These are phyloP conservation scores for Scaptomyza hsui DNA, from an alignment of 1,140 invertebrate species.

Conservation along the genomic window DNA sequence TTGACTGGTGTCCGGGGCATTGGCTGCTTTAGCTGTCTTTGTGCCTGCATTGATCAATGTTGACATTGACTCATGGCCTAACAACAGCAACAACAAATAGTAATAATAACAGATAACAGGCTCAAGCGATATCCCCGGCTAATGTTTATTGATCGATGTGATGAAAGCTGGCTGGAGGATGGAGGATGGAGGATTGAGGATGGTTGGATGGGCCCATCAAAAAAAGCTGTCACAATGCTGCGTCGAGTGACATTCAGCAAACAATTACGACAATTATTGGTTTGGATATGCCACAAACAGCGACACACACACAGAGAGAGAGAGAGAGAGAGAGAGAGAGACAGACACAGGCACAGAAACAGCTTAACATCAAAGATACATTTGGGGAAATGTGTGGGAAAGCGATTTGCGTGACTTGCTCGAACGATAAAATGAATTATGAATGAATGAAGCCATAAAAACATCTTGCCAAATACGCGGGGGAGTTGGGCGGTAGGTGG, in stretches of 20 bases:
- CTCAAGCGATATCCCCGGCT: slow-evolving; percentile 10
- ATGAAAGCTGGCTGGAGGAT: not conserved
- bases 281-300: slow-evolving; percentile 8
- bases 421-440: slow-evolving; percentile 58
- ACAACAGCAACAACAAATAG: slow-evolving; percentile 3
- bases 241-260: slow-evolving; percentile 15
- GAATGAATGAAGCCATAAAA: slow-evolving; percentile 65
- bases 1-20: slow-evolving; percentile 10
- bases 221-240: slow-evolving; percentile 4
- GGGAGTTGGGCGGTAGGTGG: too few species aligned
- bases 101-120: slow-evolving; percentile 20
- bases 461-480: slow-evolving; percentile 37
- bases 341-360: slow-evolving; percentile 14
- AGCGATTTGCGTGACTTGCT: slow-evolving; percentile 8
- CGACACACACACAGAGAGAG: slow-evolving; percentile 3
- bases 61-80: slow-evolving; percentile 29
- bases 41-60: slow-evolving; percentile 28
- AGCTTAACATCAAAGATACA: slow-evolving; percentile 6
- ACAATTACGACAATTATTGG: slow-evolving; percentile 35
- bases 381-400: not conserved
- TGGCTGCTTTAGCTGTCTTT: slow-evolving; percentile 7
- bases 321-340: slow-evolving; percentile 25
- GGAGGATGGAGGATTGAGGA: too few species aligned
- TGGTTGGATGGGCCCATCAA: slow-evolving; percentile 3
- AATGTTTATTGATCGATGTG: slow-evolving; percentile 35